Evolutionary conservation across 2,797 vertebrate genomes (phyloP), one percentile per base, ranked within the genome.

Genomic region (Amniataba percoides): DNA sequence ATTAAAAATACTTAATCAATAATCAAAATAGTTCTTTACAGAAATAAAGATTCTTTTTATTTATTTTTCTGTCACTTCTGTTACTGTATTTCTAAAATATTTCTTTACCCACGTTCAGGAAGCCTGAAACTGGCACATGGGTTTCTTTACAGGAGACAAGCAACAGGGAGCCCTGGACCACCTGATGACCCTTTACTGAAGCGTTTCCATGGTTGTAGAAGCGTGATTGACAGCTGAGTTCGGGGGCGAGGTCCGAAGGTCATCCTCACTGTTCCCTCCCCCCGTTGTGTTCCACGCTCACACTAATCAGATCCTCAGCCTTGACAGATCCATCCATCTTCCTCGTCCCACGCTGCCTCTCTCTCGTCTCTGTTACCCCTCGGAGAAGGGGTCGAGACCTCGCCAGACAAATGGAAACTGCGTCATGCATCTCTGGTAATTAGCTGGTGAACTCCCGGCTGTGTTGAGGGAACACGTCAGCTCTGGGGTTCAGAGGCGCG

Each of bases 161-260:
- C 57, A 31, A 18, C 63, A 49, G 27, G 42, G 15, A 74, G 34
- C 53, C 42, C 14, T 6, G 48, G 76, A 63, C 23, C 57, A 23
- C 53, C 74, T 3, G 0, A 6, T 49, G 72, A 71, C 69, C 80
- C 64, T 23, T 68, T 61, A 12, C 63, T 76, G 82, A 59, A 67
- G 69, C 18, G 21, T 80, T 71, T 49, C 89, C 79, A 62, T 78
- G 81, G 73, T 63, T 85, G 51, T 15, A 19, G 52, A 43, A 46
- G 10, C 39, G 1, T 91, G 87, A 92, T 75, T 23, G 89, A 90
- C 92, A 89, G 80, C 61, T 72, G 85, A 53, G 77, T 74, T 83
- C 25, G 36, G 53, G 53, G 65, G 40, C 74, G 51, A 73, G 84
- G 74, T 81, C 71, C 80, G 73, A 81, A 89, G 90, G 86, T 88